phyloP scores from a whole-genome alignment of 2,797 vertebrate genomes.

The Pempheris klunzingeri region DNA sequence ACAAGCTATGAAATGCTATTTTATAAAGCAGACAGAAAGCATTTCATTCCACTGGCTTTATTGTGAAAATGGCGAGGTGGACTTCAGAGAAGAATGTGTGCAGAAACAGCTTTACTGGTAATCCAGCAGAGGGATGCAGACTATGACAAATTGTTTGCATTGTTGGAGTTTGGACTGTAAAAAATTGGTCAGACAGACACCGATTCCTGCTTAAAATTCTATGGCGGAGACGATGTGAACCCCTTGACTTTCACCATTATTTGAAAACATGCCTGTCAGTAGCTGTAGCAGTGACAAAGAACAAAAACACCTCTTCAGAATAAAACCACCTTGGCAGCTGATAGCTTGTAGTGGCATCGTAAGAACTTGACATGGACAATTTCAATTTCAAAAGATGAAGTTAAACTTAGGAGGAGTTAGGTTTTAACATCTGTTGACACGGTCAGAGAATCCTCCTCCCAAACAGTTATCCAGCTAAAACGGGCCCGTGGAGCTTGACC shows the following conservation, averaged over 20 bases:
- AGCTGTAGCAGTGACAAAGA: neutral
- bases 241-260: neutral
- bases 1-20: conserved; percentile 7
- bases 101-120: neutral
- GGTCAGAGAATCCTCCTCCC: neutral
- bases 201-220: neutral
- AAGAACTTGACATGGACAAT: neutral
- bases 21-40: conserved; percentile 8
- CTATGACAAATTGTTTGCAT: neutral
- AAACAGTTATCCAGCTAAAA: neutral
- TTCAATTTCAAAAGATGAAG: neutral
- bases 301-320: neutral
- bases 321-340: neutral
- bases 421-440: too few species aligned
- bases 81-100: neutral
- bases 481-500: neutral
- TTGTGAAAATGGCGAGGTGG: neutral
- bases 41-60: neutral
- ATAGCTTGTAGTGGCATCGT: neutral
- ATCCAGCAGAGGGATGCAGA: neutral
- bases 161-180: neutral
- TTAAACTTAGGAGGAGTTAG: too few species aligned
- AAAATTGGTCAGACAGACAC: neutral
- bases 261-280: neutral
- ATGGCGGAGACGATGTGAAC: neutral